Evolutionary conservation across 2,113 vertebrate species (phyloP).

Genomic region (zebrafish (Danio rerio)): GRCz12tu NC_133178.1:35596501-35597000

Average conservation of each 20-base stretch:
- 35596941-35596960: conserved; percentile 80
- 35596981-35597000: conserved; percentile 81
- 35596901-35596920: not conserved
- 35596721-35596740: conserved; percentile 77
- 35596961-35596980: conserved; percentile 81
- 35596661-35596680: conserved; percentile 85
- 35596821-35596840: conserved; percentile 85
- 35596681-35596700: conserved; percentile 85
- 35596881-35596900: not conserved
- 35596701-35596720: conserved; percentile 82
- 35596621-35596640: not conserved
- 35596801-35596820: conserved; percentile 83
- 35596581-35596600: conserved; percentile 15
- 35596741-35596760: conserved; percentile 83
- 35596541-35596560: conserved; percentile 81
- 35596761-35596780: conserved; percentile 82
- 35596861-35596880: conserved; percentile 45
- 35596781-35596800: conserved; percentile 88
- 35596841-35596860: conserved; percentile 87
- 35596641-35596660: not conserved
- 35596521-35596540: conserved; percentile 78
- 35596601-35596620: not conserved
- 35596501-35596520: conserved; percentile 82
- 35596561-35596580: conserved; percentile 88
- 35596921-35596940: not conserved